phyloP scores from a whole-genome alignment of 1,140 invertebrate genomes.

The Polypedilum pembai region DNA sequence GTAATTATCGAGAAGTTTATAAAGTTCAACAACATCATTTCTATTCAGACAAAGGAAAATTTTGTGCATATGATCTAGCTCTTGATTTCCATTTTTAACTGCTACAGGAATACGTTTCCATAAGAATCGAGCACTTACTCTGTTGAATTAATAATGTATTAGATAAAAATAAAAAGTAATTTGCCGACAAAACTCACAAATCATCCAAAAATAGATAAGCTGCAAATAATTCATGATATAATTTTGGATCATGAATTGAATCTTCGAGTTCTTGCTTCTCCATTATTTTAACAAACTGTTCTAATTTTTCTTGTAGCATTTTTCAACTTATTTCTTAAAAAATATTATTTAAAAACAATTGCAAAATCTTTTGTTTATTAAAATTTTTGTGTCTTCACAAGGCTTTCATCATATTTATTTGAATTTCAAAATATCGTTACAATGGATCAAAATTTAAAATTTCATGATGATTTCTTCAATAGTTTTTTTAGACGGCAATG shows the following conservation, averaged over 20 bases:
- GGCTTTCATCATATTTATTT: no score
- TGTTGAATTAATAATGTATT: neutral
- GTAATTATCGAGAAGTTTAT: slow-evolving; percentile 28
- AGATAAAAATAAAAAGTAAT: neutral
- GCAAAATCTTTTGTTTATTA: no score
- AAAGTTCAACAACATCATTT: slow-evolving; percentile 29
- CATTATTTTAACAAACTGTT: slow-evolving; percentile 29
- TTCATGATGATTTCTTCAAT: neutral
- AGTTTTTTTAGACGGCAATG: neutral
- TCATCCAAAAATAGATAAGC: slow-evolving; percentile 30
- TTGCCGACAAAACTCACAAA: slow-evolving; percentile 26
- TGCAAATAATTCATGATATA: slow-evolving; percentile 30
- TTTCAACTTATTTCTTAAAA: neutral
- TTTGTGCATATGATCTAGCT: slow-evolving; percentile 29
- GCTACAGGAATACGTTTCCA: slow-evolving; percentile 30
- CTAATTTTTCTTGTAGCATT: slow-evolving; percentile 30
- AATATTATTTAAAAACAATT: neutral
- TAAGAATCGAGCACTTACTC: slow-evolving; percentile 30
- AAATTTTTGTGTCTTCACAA: no score
- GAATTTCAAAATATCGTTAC: no score
- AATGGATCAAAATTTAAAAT: neutral
- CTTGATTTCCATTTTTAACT: slow-evolving; percentile 30
- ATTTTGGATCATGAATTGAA: slow-evolving; percentile 28
- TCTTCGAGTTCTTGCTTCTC: slow-evolving; percentile 31
- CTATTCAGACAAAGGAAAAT: slow-evolving; percentile 25